Percentiles rank a stretch among this genome's conserved stretches.
Evolutionary conservation across 2,113 vertebrate genomes (phyloP).

Genomic region (Capra hircus): DNA sequence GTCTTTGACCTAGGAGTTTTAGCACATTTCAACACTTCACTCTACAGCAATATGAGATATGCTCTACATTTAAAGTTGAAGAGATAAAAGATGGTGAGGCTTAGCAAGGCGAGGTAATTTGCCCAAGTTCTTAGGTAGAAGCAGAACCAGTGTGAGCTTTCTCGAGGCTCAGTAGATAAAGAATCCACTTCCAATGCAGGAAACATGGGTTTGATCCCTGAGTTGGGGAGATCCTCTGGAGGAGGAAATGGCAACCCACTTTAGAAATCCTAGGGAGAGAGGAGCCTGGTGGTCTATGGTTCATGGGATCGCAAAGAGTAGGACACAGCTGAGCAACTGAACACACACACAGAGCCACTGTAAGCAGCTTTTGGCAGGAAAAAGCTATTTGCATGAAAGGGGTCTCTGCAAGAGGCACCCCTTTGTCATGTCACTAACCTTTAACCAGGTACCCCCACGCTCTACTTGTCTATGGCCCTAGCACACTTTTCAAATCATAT

Average conservation of each 20-base stretch:
- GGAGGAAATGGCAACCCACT: not conserved
- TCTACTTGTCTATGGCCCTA: not conserved
- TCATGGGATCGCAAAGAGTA: not conserved
- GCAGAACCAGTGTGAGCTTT: not conserved
- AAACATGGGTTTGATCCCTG: not conserved
- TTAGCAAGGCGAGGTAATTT: not conserved
- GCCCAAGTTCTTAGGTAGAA: not conserved
- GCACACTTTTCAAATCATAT: not conserved
- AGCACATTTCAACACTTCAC: not conserved
- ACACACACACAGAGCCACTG: not conserved
- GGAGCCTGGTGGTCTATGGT: not conserved
- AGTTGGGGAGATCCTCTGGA: not conserved
- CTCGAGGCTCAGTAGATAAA: not conserved
- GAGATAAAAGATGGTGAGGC: not conserved
- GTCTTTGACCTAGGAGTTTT: not conserved
- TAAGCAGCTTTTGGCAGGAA: not conserved
- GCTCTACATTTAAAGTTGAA: not conserved
- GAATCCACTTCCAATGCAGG: not conserved
- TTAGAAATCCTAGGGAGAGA: not conserved
- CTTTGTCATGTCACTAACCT: not conserved
- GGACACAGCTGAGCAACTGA: not conserved
- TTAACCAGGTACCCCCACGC: not conserved
- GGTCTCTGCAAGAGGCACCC: not conserved
- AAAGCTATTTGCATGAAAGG: not conserved
- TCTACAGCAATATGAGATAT: not conserved